phyloP scores from a whole-genome alignment of 2,888 invertebrate genomes.

The Scaptomyza tumidula region DNA sequence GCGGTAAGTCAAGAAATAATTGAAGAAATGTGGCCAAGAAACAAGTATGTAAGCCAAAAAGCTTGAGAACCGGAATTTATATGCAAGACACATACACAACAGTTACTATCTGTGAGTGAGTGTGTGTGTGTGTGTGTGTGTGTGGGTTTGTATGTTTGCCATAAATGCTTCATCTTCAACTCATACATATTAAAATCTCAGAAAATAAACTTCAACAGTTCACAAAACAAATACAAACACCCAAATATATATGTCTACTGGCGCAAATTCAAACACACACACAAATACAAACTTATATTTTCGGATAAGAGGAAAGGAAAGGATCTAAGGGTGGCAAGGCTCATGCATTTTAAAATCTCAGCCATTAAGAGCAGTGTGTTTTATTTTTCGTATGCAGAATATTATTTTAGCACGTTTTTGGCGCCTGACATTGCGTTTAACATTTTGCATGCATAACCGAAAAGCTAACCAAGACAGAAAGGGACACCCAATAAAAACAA shows the following conservation, averaged over 20 bases:
- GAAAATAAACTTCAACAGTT: conserved; percentile 77
- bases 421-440: conserved; percentile 71
- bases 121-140: conserved; percentile 28
- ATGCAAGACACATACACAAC: conserved; percentile 64
- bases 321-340: conserved; percentile 9
- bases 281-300: conserved; percentile 28
- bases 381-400: conserved; percentile 72
- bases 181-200: conserved; percentile 77
- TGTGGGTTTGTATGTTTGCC: conserved; percentile 33
- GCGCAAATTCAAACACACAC: conserved; percentile 6
- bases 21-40: conserved; percentile 37
- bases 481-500: conserved; percentile 4
- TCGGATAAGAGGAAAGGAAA: not conserved
- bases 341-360: conserved; percentile 76
- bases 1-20: conserved; percentile 43
- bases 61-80: conserved; percentile 57
- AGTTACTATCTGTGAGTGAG: conserved; percentile 38
- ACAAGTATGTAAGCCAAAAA: conserved; percentile 8
- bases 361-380: conserved; percentile 70
- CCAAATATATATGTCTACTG: conserved; percentile 35
- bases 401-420: conserved; percentile 65
- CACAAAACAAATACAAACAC: conserved; percentile 42
- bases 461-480: conserved; percentile 15
- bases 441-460: conserved; percentile 61
- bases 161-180: conserved; percentile 75